A percentile compares a stretch with the other conserved stretches of the same genome.
Conservation (phyloP, 92 coral and sea anemone species). For the Porites lobata region DNA sequence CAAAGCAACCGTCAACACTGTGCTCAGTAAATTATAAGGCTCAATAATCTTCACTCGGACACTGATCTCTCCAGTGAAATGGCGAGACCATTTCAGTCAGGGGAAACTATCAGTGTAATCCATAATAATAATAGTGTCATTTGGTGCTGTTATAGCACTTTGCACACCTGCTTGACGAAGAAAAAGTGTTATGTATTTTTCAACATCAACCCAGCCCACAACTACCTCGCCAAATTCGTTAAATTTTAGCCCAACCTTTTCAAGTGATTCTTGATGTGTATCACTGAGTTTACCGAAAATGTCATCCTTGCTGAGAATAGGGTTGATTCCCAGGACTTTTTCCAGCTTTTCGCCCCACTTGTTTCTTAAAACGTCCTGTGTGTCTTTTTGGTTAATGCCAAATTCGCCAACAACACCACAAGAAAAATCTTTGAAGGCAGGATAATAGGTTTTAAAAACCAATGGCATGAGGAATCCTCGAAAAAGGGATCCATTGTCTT, state of each 20-base stretch:
- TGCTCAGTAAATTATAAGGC: conserved; percentile 39
- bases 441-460: conserved; percentile 19
- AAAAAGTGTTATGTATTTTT: conserved; percentile 51
- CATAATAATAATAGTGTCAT: conserved; percentile 28
- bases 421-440: conserved; percentile 21
- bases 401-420: conserved; percentile 42
- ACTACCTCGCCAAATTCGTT: conserved; percentile 51
- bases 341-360: conserved; percentile 51
- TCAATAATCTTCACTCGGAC: conserved; percentile 65
- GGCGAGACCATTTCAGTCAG: conserved; percentile 75
- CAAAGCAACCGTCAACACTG: conserved; percentile 62
- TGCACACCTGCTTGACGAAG: conserved; percentile 35
- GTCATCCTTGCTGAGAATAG: conserved; percentile 27
- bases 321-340: conserved; percentile 52
- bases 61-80: conserved; percentile 66
- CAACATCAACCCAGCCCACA: conserved; percentile 54
- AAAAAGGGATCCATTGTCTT: conserved; percentile 29
- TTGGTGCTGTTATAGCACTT: conserved; percentile 50
- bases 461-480: conserved; percentile 3
- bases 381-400: conserved; percentile 36
- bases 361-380: conserved; percentile 33
- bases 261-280: conserved; percentile 40
- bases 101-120: conserved; percentile 69
- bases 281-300: conserved; percentile 48
- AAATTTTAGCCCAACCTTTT: conserved; percentile 49